Conservation (phyloP, 2,113 vertebrate species). For the Lepidothrix coronata region DNA sequence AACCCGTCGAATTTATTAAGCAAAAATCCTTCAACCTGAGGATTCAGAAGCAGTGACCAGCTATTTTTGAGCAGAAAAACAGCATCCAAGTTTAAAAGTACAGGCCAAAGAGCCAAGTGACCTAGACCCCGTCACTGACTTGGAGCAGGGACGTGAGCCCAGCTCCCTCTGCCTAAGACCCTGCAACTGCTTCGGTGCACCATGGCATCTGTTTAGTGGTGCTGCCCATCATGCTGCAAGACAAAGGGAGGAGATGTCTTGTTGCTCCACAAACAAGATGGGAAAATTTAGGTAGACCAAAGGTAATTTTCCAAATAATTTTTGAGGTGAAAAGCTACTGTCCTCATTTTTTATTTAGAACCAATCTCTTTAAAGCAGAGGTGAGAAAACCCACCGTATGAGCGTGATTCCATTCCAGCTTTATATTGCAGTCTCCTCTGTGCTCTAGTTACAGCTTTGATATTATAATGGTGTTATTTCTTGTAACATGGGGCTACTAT, state of each 20-base stretch:
- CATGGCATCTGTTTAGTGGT: neutral
- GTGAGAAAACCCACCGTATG: neutral
- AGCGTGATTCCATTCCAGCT: neutral
- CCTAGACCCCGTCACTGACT: neutral
- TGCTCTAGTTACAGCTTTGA: neutral
- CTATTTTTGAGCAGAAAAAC: neutral
- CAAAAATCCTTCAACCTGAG: neutral
- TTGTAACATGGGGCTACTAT: constrained; percentile 7
- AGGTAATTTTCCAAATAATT: neutral
- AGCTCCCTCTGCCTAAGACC: neutral
- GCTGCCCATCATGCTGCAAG: neutral
- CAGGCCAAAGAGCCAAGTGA: neutral
- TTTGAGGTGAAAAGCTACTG: neutral
- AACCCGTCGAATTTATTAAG: neutral
- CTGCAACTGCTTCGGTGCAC: neutral
- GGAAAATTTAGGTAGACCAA: neutral
- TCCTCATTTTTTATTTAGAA: constrained; percentile 55
- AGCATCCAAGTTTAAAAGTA: neutral
- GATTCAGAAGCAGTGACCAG: neutral
- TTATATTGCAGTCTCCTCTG: neutral
- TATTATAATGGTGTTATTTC: constrained; percentile 56
- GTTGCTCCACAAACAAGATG: neutral
- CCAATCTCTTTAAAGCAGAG: constrained; percentile 4
- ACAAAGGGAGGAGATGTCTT: neutral
- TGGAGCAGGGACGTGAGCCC: neutral